Evolutionary conservation across 1,140 invertebrate genomes (phyloP).

Genomic region (Gyrodactylus salaris): DNA sequence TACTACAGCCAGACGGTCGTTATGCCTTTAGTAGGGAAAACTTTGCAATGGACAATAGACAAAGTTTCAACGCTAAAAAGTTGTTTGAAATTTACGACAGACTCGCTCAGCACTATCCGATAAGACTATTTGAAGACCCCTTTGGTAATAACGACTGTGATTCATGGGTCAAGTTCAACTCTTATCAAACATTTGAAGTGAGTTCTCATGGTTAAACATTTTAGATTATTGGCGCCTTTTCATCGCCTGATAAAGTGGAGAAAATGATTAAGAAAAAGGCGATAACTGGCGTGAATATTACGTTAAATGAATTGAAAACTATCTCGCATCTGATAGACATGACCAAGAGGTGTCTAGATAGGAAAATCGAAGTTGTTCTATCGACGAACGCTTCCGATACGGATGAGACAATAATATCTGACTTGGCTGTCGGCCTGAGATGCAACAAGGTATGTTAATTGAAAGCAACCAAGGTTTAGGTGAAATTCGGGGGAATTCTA

Average conservation of each 20-base stretch:
- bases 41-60: not conserved
- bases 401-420: not conserved
- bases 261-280: not conserved
- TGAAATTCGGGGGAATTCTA: not conserved
- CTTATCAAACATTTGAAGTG: not conserved
- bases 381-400: not conserved
- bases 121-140: not conserved
- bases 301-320: not conserved
- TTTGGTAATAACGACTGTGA: not conserved
- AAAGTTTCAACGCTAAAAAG: not conserved
- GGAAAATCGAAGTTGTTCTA: not conserved
- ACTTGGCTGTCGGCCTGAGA: not conserved
- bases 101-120: not conserved
- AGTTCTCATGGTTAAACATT: not conserved
- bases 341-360: not conserved
- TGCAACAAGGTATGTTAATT: too few species aligned
- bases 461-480: too few species aligned
- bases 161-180: not conserved
- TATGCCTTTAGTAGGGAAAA: not conserved
- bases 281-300: not conserved
- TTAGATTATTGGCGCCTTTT: too few species aligned
- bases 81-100: not conserved
- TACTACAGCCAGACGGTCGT: not conserved
- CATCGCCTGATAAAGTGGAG: not conserved
- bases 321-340: not conserved